Base-by-base conservation (phyloP, 2,113 vertebrate species). In the Labeo catla region DNA sequence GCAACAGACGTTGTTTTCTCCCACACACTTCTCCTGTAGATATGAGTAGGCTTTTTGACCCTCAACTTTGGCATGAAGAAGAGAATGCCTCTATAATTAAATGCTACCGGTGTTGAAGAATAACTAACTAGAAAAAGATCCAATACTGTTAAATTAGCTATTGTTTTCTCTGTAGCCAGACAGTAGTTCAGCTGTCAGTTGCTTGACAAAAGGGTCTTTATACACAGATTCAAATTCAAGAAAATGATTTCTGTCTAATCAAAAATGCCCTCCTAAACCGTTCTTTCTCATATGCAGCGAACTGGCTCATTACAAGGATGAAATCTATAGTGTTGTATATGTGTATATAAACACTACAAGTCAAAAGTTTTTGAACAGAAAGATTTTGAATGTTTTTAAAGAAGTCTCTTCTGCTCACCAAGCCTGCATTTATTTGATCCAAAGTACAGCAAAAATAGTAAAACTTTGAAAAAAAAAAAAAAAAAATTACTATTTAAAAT, bases 1-100 rank as follows among this genome's bases (percentile, higher is more conserved):
- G 89, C 86, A 70, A 86, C 79, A 91, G 92, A 88, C 90, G 77
- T n/a, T 85, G 84, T 80, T 90, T 91, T 92, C 93, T 93, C 93
- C 93, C 92, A 93, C 93, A 89, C 91, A 89, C 92, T 91, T 92
- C 91, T 92, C 89, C 92, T 87, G 76, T 89, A 76, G 92, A 92
- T 92, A 90, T 90, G 89, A 84, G 78, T 82, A 49, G 74, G 87
- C 91, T 86, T 92, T 93, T 89, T 93, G 89, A 92, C 90, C 92
- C 92, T 90, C 72, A 89, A 91, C 88, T 68, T 61, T 85, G 91
- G 89, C 90, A 90, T 90, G 91, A 90, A 92, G 90, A 92, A 88
- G 86, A 91, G 90, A 92, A 87, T 86, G 89, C 57, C 86, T 61
- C 63, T 89, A 87, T 94, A 93, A 94, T 94, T 93, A 91, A 90